Evolutionary conservation across 1,140 invertebrate genomes (phyloP).

Genomic region (Pseudomyrmex dendroicus): DNA sequence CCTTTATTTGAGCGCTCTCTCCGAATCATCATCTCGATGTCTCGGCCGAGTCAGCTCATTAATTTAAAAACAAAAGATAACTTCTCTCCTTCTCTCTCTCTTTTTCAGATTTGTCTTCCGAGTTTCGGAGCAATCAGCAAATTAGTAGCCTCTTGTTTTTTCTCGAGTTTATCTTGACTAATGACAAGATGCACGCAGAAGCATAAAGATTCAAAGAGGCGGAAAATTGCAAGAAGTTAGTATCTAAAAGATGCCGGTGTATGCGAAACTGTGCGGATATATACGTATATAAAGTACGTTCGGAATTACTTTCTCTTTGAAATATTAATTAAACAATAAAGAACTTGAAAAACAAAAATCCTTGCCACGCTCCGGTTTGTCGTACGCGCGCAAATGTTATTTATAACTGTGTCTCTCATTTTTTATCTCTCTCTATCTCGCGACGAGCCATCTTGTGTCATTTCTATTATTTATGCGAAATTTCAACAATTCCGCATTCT

Average conservation of each 20-base stretch:
- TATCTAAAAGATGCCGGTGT: neutral
- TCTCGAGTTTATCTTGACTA: conserved; percentile 25
- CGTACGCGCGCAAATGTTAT: neutral
- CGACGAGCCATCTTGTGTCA: neutral
- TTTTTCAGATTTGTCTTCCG: neutral
- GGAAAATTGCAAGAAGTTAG: conserved; percentile 42
- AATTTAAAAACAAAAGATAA: conserved; percentile 65
- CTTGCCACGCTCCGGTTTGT: neutral
- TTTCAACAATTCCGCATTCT: neutral
- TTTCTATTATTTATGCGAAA: conserved; percentile 2
- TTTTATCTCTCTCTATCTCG: no score
- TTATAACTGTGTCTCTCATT: no score
- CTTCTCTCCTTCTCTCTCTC: neutral
- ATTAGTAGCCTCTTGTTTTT: conserved; percentile 73
- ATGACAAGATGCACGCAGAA: conserved; percentile 29
- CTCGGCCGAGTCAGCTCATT: conserved; percentile 69
- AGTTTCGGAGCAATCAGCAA: conserved; percentile 69
- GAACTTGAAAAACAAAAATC: neutral
- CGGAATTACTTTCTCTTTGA: conserved; percentile 7
- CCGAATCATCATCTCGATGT: neutral
- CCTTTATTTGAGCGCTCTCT: neutral
- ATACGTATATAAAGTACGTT: neutral
- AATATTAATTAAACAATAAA: conserved; percentile 4
- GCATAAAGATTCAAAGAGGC: neutral
- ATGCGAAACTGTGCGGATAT: no score